Evolutionary conservation across 92 coral and sea anemone genomes (phyloP), one percentile per base, ranked within the genome.

Genomic region (Palythoa grandis): DNA sequence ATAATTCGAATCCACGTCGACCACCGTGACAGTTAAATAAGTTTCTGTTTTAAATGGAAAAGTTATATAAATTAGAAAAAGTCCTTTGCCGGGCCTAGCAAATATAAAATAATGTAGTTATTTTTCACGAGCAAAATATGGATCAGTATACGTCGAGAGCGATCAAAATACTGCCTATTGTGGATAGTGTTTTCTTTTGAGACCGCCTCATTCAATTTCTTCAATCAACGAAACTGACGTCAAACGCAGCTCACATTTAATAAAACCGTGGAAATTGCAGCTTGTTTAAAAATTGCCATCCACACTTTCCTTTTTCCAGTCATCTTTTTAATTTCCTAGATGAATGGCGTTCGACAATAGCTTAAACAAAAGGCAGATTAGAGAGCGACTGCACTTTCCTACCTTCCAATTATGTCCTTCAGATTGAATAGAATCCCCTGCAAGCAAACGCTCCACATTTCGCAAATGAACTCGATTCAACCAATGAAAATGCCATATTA

Each of bases 241-340:
- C 54, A 80, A 38, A 29, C 29, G 12, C 22, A 80, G 22, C 37
- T 40, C 74, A 50, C 75, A 40, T 50, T 65, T 65, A 48, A 80
- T 80, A 52, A 19, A 80, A 80, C 70, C 61, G 61, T 65, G 65
- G 52, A 80, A 80, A 80, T 80, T 80, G 43, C 75, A 43, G n/a
- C 74, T 80, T 80, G 85, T 66, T 80, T 80, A 52, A 67, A 76
- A 80, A 66, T 67, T 43, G 23, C 40, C 72, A 38, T 65, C 85
- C 85, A 80, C 72, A 67, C 85, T 80, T 80, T 80, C 72, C 69
- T 60, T 70, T 80, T 75, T 80, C 74, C 47, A 22, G 85, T 65
- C 85, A 66, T 80, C 85, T 80, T 80, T 80, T 80, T 80, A 80
- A 80, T 80, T 80, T 80, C 85, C 74, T 25, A 80, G 74, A 65